phyloP scores from a whole-genome alignment of 37 sponge, comb jelly and placozoan species.

The Chondrosia reniformis region DNA sequence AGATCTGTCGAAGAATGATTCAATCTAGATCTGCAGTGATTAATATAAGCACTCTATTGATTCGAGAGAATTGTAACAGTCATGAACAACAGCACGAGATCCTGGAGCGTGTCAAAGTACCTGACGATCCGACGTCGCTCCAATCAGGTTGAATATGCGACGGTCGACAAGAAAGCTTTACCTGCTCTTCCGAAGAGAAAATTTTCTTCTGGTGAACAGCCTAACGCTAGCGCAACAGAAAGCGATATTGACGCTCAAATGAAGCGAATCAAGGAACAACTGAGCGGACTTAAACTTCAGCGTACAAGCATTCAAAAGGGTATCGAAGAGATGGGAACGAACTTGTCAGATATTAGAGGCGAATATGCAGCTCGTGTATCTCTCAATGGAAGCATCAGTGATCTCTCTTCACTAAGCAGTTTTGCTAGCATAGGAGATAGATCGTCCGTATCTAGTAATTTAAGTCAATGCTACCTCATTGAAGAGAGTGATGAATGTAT shows the following conservation, averaged over 20 bases:
- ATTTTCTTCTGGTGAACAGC: no score
- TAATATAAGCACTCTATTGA: no score
- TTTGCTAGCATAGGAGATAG: neutral
- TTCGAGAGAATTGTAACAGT: no score
- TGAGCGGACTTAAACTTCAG: slow-evolving; percentile 7
- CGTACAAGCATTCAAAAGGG: slow-evolving; percentile 7
- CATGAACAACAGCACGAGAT: no score
- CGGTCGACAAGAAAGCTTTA: no score
- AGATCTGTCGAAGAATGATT: no score
- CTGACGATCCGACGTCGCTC: no score
- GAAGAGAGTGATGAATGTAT: slow-evolving; percentile 2
- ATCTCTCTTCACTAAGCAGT: slow-evolving; percentile 7
- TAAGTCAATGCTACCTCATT: neutral
- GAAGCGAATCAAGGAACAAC: slow-evolving; percentile 28
- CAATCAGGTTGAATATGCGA: no score
- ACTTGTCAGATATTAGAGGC: slow-evolving; percentile 4
- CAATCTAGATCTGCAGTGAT: no score
- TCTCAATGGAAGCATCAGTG: slow-evolving; percentile 14
- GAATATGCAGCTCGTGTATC: slow-evolving; percentile 6
- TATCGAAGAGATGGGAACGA: slow-evolving; percentile 6
- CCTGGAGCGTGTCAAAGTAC: no score
- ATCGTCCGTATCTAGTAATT: neutral
- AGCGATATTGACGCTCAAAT: slow-evolving; percentile 20
- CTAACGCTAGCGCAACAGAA: no score
- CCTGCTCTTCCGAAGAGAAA: no score